Evolutionary conservation across 2,888 invertebrate genomes (phyloP).

Genomic region (Hofmannophila pseudospretella): DNA sequence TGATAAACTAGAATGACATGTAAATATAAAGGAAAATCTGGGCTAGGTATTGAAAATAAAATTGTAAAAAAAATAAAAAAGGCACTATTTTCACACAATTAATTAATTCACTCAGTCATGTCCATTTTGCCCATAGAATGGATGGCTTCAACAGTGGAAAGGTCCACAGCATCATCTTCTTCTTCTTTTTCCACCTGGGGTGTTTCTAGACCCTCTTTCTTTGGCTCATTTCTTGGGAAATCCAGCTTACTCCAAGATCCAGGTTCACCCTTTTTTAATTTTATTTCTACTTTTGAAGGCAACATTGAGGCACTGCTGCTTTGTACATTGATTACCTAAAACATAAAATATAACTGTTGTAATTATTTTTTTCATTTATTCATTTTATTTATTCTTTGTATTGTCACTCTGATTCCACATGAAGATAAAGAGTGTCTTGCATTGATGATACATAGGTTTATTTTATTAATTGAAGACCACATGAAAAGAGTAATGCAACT

Average conservation of each 20-base stretch:
- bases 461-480: no score
- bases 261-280: slow-evolving; percentile 90
- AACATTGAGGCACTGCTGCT: slow-evolving; percentile 87
- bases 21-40: no score
- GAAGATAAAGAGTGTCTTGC: no score
- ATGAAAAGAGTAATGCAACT: no score
- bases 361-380: no score
- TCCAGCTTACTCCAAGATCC: slow-evolving; percentile 89
- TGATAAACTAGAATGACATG: slow-evolving; percentile 1
- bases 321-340: slow-evolving; percentile 85
- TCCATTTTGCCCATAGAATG: slow-evolving; percentile 60
- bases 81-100: slow-evolving; percentile 10
- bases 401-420: no score
- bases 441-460: no score
- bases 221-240: slow-evolving; percentile 67
- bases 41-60: no score
- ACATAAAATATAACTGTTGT: slow-evolving; percentile 1
- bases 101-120: slow-evolving; percentile 33
- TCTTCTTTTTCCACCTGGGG: slow-evolving; percentile 25
- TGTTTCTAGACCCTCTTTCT: slow-evolving; percentile 27
- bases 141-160: slow-evolving; percentile 82
- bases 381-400: neutral
- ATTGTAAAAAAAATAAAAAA: neutral
- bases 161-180: slow-evolving; percentile 83
- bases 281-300: slow-evolving; percentile 95